Evolutionary conservation across 2,797 vertebrate genomes (phyloP).

Genomic region (Sebastes aleutianus): DNA sequence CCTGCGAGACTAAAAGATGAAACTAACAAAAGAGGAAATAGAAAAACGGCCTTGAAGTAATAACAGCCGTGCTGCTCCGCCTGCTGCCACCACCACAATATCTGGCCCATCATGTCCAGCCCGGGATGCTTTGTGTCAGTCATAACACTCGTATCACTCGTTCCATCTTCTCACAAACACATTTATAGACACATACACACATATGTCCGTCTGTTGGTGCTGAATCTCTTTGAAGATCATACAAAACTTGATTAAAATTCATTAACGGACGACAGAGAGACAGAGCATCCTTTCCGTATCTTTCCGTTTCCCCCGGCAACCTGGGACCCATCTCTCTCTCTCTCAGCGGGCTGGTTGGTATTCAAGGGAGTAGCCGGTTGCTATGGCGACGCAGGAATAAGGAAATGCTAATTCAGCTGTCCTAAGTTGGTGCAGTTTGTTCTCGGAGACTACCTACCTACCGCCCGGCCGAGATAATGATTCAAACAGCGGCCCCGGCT

Average conservation of each 20-base stretch:
- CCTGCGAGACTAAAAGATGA: constrained; percentile 19
- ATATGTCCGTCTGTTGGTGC: neutral
- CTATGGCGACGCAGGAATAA: constrained; percentile 75
- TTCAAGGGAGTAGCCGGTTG: constrained; percentile 78
- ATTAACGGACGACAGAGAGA: constrained; percentile 15
- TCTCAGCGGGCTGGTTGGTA: constrained; percentile 73
- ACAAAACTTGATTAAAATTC: constrained; percentile 12
- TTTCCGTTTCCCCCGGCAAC: constrained; percentile 56
- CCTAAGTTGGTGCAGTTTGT: constrained; percentile 72
- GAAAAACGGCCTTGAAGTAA: constrained; percentile 21
- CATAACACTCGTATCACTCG: constrained; percentile 38
- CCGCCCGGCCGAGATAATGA: constrained; percentile 56
- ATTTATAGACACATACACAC: neutral
- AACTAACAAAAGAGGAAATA: constrained; percentile 42
- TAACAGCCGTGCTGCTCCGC: constrained; percentile 22
- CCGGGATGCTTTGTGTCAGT: constrained; percentile 5
- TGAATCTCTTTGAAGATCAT: neutral
- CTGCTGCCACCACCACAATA: constrained; percentile 19
- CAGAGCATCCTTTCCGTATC: constrained; percentile 38
- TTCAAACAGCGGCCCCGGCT: constrained; percentile 30
- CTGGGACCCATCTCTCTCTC: constrained; percentile 41
- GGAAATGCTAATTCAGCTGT: constrained; percentile 79
- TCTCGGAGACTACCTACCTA: constrained; percentile 33
- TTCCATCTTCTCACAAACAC: constrained; percentile 44
- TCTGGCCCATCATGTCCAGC: constrained; percentile 35